Base-by-base conservation (phyloP, 2,888 invertebrate genomes). In the Ferrisia virgata region DNA sequence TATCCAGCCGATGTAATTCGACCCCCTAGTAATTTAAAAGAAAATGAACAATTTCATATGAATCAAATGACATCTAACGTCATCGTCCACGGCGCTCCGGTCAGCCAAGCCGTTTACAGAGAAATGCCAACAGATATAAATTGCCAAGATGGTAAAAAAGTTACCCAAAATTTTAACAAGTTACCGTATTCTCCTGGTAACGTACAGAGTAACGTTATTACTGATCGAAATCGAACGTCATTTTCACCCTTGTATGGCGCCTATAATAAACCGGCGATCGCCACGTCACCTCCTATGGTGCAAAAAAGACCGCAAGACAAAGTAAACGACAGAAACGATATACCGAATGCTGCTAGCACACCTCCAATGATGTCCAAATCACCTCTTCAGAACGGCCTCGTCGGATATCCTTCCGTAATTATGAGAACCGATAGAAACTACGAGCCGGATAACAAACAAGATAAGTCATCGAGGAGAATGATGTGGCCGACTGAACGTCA, bases 361-460 rank as follows among this genome's bases (percentile, higher is more conserved):
- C n/a, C 80, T 28, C 39, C 18, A 5, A 47, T 80, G 53, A 47
- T 80, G 53, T 25, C 58, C 2, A 82, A 82, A 25, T 58, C 72
- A 9, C 33, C 53, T 25, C 18, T 28, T 13, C 40, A 39, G 13
- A 83, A 83, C 25, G 76, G 76, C 15, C 18, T 28, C 11, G 69
- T 83, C 31, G 83, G 83, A 15, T 83, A 72, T 47, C 47, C 83
- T 0, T 83, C 83, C 15, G 83, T 72, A 11, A 83, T 83, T 11
- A 83, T 83, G 83, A 40, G 76, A 28, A 83, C 83, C 18, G 72
- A 83, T 76, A n/a, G 72, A 28, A 76, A 39, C 13, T 83, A 76
- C 72, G 83, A 83, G 76, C 25, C 22, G 5, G 72, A 83, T 28
- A 76, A 82, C 15, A 79, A 79, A 36, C 1, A 39, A 39, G 69